Evolutionary conservation across 2,113 vertebrate genomes (phyloP).

Genomic region (Noctilio leporinus): DNA sequence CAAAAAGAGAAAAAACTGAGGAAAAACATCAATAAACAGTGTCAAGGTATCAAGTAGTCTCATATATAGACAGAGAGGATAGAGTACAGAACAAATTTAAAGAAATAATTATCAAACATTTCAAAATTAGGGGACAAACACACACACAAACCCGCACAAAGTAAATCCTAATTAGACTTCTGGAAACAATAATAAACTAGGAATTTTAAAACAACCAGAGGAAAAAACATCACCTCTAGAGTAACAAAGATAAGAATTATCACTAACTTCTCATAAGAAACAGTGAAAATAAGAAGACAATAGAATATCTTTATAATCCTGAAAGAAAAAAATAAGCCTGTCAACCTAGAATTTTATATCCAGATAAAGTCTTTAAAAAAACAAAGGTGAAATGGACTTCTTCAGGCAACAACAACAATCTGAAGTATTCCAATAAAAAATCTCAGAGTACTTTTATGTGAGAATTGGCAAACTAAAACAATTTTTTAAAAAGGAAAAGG

Average conservation of each 20-base stretch:
- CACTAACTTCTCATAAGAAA: background rate
- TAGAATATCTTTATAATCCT: background rate
- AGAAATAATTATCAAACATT: background rate
- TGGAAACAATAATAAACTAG: background rate
- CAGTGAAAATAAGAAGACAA: background rate
- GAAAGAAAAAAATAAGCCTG: background rate
- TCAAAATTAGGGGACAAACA: background rate
- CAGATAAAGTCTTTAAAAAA: background rate
- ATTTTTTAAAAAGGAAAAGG: background rate
- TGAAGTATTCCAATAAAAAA: background rate
- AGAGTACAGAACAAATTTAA: background rate
- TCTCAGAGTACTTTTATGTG: background rate
- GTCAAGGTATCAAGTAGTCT: background rate
- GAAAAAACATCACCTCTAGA: background rate
- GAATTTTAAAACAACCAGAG: background rate
- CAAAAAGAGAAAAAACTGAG: background rate
- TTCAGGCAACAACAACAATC: background rate
- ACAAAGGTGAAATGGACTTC: background rate
- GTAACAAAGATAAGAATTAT: background rate
- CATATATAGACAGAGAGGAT: background rate
- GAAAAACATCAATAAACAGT: background rate
- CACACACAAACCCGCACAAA: background rate
- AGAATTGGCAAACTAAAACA: background rate
- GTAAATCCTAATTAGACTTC: background rate
- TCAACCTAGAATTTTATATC: background rate